Base-by-base conservation (phyloP, 2,797 vertebrate species). In the Peromyscus eremicus region DNA sequence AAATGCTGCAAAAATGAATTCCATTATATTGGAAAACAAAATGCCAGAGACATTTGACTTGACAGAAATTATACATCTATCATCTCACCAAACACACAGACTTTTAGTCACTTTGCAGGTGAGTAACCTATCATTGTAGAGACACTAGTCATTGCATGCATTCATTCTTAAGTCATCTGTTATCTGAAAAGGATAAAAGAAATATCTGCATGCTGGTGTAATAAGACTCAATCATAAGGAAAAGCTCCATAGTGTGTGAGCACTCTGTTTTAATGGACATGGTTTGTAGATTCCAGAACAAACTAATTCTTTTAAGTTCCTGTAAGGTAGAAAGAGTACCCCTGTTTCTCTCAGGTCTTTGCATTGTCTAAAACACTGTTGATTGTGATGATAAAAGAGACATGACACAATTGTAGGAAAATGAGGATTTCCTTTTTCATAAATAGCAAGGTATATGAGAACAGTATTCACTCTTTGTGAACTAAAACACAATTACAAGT, bases 1-100 rank as follows among this genome's bases (percentile, higher is more conserved):
- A 96, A 95, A 66, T 40, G 89, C 66, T 79, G 93, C 60, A 97
- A 88, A 97, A 89, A 93, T 75, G 94, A 96, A 95, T 96, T 91
- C 68, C 27, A 97, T 97, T 95, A 70, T 94, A 52, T 2, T 46
- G 89, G 62, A 97, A 27, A 97, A 89, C 14, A 97, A 93, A 89
- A 95, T 94, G 84, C 60, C 88, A 49, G 27, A 57, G 27, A 95
- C 93, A 97, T 95, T 96, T 91, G 90, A 73, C 91, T 93, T 96
- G 89, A 95, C 89, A 96, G 92, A 86, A 95, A 92, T 84, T 96
- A 95, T 93, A 92, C 94, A 91, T 95, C 29, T 68, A 91, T 81
- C 25, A 94, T n/a, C 77, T 68, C 64, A 49, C 23, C 93, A 49
- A 95, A 95, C 43, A 91, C 34, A 4, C 7, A 8, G 62, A 93